These are phyloP conservation scores for Manis javanica DNA, from an alignment of 2,797 vertebrate species.

Conservation along the genomic window DNA sequence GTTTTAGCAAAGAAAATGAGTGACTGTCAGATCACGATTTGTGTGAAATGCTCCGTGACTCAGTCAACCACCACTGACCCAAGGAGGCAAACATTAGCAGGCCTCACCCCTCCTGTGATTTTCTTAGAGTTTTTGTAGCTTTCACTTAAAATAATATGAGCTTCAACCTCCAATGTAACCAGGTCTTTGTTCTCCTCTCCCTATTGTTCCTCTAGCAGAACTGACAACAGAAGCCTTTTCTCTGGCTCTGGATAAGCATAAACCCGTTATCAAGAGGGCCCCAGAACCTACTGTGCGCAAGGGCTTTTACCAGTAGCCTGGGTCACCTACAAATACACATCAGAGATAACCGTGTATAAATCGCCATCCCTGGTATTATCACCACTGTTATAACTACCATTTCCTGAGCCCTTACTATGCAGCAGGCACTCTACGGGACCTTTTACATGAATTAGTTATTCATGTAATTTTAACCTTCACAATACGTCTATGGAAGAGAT, in stretches of 20 bases:
- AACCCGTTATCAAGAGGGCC: background rate
- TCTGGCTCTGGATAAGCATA: background rate
- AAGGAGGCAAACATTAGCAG: background rate
- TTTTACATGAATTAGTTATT: background rate
- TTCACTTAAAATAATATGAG: conserved; percentile 35
- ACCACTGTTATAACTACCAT: background rate
- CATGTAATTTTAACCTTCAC: background rate
- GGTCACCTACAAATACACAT: background rate
- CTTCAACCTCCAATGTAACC: background rate
- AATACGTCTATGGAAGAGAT: background rate
- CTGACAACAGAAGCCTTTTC: background rate
- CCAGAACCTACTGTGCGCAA: background rate
- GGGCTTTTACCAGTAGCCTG: background rate
- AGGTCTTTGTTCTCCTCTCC: conserved; percentile 14
- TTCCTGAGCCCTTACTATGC: background rate
- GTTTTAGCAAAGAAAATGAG: background rate
- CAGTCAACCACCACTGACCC: background rate
- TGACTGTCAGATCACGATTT: background rate
- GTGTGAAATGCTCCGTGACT: background rate
- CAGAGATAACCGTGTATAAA: background rate
- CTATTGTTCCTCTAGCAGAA: background rate
- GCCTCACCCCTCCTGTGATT: background rate
- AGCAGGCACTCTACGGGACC: background rate
- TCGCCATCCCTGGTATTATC: background rate
- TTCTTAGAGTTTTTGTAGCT: background rate